Base-by-base conservation (phyloP, 2,113 vertebrate genomes). In the Phalacrocorax aristotelis region DNA sequence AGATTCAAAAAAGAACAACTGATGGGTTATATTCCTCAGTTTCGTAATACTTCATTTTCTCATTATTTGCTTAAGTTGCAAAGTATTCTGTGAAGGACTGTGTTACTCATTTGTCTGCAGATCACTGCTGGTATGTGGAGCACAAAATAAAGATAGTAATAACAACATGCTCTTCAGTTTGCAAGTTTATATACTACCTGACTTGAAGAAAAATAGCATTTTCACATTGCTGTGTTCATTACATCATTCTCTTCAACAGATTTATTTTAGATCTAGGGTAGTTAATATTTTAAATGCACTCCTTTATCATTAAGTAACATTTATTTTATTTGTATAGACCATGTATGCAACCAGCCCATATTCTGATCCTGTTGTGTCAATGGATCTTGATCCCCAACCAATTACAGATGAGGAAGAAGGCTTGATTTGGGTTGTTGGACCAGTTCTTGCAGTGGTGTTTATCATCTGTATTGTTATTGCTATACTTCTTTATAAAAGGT, bases 391-490 rank as follows among this genome's bases (percentile, higher is more conserved):
- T 96, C 99, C 99, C 7, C 99, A 99, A 57, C 99, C 99, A 27
- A 99, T 99, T 94, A 99, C 99, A n/a, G 99, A 99, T 70, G 99
- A 99, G 96, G 99, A 99, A 88, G 99, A 99, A 97, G 99, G 99
- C 27, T 98, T 99, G 62, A 99, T 99, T 95, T 99, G 99, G 99
- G 99, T 99, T 57, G 99, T 99, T 94, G 99, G 99, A 44, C 99
- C 99, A 44, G 99, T 99, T 90, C 99, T 99, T 30, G 99, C 99
- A 6, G 99, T 99, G 9, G 99, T 99, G 94, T 99, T 99, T 98
- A 99, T 99, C 97, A 99, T 99, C 98, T 99, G 99, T 98, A 99
- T 99, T 97, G 99, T 99, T 93, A 99, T 99, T 93, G 99, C 99
- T 92, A 99, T 99, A 95, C 99, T 99, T 69, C 99, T 99, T 60